Percentiles rank a stretch among this genome's conserved stretches.
phyloP scores from a whole-genome alignment of 1,140 invertebrate genomes.

The Bactericera cockerelli region DNA sequence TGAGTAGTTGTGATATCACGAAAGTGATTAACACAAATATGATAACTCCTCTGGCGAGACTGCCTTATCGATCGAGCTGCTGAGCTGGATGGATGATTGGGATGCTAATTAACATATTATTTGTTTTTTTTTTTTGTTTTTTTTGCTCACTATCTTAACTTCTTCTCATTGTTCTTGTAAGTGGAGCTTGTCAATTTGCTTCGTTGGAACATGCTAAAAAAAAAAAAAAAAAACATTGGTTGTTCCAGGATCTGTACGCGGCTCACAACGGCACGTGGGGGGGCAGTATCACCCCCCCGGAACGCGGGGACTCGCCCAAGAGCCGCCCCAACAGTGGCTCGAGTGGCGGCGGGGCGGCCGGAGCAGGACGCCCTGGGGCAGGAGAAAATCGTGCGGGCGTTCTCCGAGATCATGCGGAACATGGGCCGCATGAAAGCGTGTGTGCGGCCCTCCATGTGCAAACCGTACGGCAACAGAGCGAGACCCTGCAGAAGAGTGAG shows the following conservation, averaged over 20 bases:
- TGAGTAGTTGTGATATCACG: too few species aligned
- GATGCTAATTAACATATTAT: too few species aligned
- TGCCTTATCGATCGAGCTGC: too few species aligned
- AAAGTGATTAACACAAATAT: too few species aligned
- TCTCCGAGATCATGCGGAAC: conserved; percentile 68
- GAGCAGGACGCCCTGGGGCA: conserved; percentile 37
- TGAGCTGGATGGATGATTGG: too few species aligned
- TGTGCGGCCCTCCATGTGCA: conserved; percentile 69
- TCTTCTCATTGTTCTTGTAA: too few species aligned
- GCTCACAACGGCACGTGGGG: conserved; percentile 50
- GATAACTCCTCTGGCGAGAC: too few species aligned
- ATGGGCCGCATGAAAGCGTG: conserved; percentile 71
- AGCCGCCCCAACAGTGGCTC: conserved; percentile 16
- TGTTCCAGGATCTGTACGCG: conserved; percentile 41
- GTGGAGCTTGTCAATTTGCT: too few species aligned
- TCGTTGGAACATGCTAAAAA: too few species aligned
- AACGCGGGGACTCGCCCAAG: conserved; percentile 15
- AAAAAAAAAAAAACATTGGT: too few species aligned
- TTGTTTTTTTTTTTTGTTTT: too few species aligned
- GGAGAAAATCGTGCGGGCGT: conserved; percentile 64
- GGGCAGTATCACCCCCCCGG: conserved; percentile 18
- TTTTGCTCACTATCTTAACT: too few species aligned
- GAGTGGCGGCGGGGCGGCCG: conserved; percentile 16
- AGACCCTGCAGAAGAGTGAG: conserved; percentile 71
- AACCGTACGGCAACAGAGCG: conserved; percentile 73